phyloP scores from a whole-genome alignment of 2,797 vertebrate species.

The Hoplostethus mediterraneus region DNA sequence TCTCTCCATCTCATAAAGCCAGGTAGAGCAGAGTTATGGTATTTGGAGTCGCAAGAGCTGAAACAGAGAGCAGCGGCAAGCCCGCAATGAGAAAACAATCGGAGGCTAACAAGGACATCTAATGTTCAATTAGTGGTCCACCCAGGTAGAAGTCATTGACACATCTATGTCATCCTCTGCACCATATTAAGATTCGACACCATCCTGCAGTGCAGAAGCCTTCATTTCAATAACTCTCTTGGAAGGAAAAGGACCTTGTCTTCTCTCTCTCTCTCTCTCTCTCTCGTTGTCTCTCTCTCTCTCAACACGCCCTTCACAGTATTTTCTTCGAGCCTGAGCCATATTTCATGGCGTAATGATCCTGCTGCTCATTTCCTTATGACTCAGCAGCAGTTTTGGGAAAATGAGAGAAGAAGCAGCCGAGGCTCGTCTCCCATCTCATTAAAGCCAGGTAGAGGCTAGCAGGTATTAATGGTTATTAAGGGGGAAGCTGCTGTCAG shows the following conservation, averaged over 20 bases:
- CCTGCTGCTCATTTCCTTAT: slow-evolving; percentile 53
- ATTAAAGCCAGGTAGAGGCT: slow-evolving; percentile 45
- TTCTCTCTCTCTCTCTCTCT: slow-evolving; percentile 1
- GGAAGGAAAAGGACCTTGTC: slow-evolving; percentile 7
- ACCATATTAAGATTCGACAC: no score
- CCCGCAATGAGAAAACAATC: no score
- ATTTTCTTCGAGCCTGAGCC: slow-evolving; percentile 35
- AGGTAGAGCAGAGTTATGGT: no score
- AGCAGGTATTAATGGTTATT: slow-evolving; percentile 41
- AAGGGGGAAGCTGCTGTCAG: background rate
- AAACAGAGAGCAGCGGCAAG: no score
- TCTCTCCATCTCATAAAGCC: no score
- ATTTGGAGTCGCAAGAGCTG: no score
- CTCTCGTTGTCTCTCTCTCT: slow-evolving; percentile 10
- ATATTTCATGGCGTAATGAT: slow-evolving; percentile 63
- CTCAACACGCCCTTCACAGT: slow-evolving; percentile 8
- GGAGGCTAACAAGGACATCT: no score
- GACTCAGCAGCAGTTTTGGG: slow-evolving; percentile 65
- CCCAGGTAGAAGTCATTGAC: no score
- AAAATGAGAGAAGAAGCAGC: slow-evolving; percentile 38
- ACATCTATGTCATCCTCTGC: no score
- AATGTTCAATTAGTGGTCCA: no score
- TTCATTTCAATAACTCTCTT: slow-evolving; percentile 9
- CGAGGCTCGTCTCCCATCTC: slow-evolving; percentile 47
- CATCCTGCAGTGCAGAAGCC: no score